Evolutionary conservation across 2,888 invertebrate genomes (phyloP).

Genomic region (Drosophila atroscutellata): DNA sequence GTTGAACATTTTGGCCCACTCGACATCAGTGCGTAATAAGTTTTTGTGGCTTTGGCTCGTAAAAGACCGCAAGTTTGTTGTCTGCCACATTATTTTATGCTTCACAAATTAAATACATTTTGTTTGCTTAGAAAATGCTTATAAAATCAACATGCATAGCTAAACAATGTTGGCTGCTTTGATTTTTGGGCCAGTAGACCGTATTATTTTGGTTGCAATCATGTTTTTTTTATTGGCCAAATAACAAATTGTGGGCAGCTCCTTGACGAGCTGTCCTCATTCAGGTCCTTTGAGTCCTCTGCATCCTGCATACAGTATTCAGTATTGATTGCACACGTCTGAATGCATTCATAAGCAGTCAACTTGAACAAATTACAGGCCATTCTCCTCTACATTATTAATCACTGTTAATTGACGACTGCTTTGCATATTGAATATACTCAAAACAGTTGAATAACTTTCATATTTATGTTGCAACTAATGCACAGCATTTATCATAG

Average conservation of each 20-base stretch:
- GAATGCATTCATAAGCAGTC: constrained; percentile 35
- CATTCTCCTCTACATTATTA: constrained; percentile 63
- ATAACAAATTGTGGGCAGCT: constrained; percentile 12
- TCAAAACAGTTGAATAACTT: constrained; percentile 10
- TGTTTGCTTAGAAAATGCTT: constrained; percentile 42
- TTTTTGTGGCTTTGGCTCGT: constrained; percentile 54
- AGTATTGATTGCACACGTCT: constrained; percentile 30
- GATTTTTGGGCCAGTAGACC: constrained; percentile 65
- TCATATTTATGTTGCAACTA: constrained; percentile 1
- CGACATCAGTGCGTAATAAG: constrained; percentile 43
- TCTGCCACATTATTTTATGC: constrained; percentile 69
- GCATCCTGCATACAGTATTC: constrained; percentile 9
- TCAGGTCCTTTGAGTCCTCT: constrained; percentile 13
- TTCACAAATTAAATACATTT: constrained; percentile 63
- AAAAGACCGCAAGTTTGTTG: constrained; percentile 49
- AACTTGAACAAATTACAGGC: constrained; percentile 37
- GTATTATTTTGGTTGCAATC: constrained; percentile 71
- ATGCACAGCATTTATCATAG: constrained; percentile 5
- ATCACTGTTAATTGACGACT: constrained; percentile 63
- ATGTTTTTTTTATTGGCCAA: constrained; percentile 20
- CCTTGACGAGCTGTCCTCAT: neutral
- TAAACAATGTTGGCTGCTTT: constrained; percentile 52
- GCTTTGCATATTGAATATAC: constrained; percentile 6
- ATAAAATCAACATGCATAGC: constrained; percentile 3
- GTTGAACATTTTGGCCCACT: constrained; percentile 13